Base-by-base conservation (phyloP, 2,797 vertebrate genomes). In the Lerista edwardsae region DNA sequence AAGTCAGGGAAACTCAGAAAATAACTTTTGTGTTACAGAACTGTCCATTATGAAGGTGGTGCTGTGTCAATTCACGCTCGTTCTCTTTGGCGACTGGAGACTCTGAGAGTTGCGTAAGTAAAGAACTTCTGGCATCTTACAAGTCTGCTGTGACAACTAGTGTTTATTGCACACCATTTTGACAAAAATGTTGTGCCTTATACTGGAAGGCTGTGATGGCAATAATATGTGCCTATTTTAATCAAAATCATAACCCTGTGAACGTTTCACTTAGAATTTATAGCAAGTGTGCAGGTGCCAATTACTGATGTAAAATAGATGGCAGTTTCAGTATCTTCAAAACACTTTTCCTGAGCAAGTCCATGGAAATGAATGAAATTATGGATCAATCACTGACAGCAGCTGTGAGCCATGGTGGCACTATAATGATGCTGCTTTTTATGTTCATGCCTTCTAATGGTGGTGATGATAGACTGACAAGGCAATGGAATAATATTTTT, bases 1-100 rank as follows among this genome's bases (percentile, higher is more conserved):
- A 59, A 68, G 1, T 23, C 8, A 39, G 79, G 84, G 86, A 7
- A 55, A 36, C 65, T 89, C 25, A 86, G 39, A 84, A 23, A 47
- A 23, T 71, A 23, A n/a, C 65, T 79, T 82, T 90, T 94, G 87
- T 25, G 82, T 94, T 95, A 62, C 95, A 99, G 98, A 94, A 97
- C 97, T 25, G 98, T 98, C 87, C 98, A 99, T 93, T 99, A 99
- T 1, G 98, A 99, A 93, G 98, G 98, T 0, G 98, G 98, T 74
- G 97, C 97, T 3, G 98, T 99, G 80, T 98, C 98, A 31, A 97
- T 97, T 90, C 98, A 99, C 0, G 98, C 98, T 31, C 96, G 98
- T 84, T 99, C 98, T 65, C 96, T 99, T 82, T 99, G 98, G 98
- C 97, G 98, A 86, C 94, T 99, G 44, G 98, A 99, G 95, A 99